These are phyloP conservation scores for Gyps fulvus DNA, from an alignment of 2,113 vertebrate species.

Conservation along the genomic window DNA sequence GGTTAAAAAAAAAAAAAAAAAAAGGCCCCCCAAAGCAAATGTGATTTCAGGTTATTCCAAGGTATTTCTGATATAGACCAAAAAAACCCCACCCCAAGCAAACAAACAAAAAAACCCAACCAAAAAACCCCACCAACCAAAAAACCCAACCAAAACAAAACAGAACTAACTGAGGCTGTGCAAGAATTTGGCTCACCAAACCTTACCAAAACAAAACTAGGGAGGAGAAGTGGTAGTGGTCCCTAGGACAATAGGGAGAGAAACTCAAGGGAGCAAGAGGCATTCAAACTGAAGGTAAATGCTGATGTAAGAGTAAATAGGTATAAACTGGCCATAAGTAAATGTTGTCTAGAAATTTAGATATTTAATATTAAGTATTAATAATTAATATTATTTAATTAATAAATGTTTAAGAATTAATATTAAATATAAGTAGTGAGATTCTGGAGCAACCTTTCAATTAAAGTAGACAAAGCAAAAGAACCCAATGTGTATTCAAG, in stretches of 20 bases:
- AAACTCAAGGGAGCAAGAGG: not conserved
- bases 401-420: not conserved
- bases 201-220: not conserved
- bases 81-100: not conserved
- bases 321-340: not conserved
- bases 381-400: not conserved
- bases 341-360: not conserved
- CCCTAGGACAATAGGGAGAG: not conserved
- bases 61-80: not conserved
- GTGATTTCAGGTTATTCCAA: not conserved
- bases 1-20: not conserved
- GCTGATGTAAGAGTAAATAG: not conserved
- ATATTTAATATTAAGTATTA: not conserved
- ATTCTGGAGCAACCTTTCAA: not conserved
- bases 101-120: not conserved
- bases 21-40: not conserved
- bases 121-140: not conserved
- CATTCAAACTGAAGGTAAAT: not conserved
- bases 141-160: not conserved
- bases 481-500: rapidly evolving
- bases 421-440: not conserved
- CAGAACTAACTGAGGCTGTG: not conserved
- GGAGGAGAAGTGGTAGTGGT: too few species aligned
- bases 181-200: not conserved
- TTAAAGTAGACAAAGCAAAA: not conserved